phyloP scores from a whole-genome alignment of 2,797 vertebrate genomes.

The Cossypha niveicapilla region DNA sequence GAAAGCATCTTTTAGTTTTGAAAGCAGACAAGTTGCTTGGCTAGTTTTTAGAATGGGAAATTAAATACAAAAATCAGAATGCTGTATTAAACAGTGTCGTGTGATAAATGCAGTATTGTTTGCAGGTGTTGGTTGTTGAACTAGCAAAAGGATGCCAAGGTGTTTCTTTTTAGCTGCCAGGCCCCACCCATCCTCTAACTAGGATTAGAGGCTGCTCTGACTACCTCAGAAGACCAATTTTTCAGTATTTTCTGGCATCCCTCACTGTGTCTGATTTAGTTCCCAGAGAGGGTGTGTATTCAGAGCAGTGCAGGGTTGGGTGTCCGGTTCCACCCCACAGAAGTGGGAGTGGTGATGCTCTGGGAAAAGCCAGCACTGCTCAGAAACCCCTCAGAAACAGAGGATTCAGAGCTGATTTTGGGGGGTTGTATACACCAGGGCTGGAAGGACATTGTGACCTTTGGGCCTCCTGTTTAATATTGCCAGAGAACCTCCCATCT shows the following conservation, averaged over 20 bases:
- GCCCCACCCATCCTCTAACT: neutral
- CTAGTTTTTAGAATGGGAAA: neutral
- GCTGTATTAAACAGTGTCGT: neutral
- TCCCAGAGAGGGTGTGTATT: neutral
- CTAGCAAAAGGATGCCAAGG: neutral
- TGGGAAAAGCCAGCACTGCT: neutral
- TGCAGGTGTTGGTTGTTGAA: neutral
- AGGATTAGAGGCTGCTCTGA: neutral
- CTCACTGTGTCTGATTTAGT: neutral
- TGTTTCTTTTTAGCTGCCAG: neutral
- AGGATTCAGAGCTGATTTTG: neutral
- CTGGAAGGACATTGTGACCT: neutral
- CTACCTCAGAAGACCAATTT: neutral
- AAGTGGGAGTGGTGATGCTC: neutral
- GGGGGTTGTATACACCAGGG: fast-evolving
- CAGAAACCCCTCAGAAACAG: neutral
- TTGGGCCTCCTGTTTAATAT: neutral
- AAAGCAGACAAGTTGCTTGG: neutral
- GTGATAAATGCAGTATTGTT: neutral
- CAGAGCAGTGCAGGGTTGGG: neutral
- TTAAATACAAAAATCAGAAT: conserved; percentile 18
- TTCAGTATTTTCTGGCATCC: neutral
- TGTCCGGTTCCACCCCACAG: fast-evolving
- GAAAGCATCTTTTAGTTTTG: conserved; percentile 11
- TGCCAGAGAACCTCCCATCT: neutral